Evolutionary conservation across 2,797 vertebrate genomes (phyloP).

Genomic region (Pachyuromys duprasi): DNA sequence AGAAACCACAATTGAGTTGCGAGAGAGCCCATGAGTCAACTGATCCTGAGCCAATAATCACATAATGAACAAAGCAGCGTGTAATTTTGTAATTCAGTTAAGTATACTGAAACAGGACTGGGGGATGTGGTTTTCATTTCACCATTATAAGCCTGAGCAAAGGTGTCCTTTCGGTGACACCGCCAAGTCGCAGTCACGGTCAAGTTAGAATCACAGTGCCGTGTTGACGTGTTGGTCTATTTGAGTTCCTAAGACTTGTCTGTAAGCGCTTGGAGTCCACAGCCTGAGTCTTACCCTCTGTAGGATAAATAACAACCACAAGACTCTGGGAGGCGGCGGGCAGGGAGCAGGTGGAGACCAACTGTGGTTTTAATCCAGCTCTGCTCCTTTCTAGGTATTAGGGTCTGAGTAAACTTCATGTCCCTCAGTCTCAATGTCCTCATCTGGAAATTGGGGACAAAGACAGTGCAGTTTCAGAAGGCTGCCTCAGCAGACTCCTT

Average conservation of each 20-base stretch:
- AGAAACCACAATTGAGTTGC: conserved; percentile 63
- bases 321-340: background rate
- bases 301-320: background rate
- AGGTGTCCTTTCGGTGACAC: background rate
- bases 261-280: background rate
- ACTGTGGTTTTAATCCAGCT: background rate
- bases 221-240: background rate
- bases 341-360: background rate
- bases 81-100: conserved; percentile 62
- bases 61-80: conserved; percentile 46
- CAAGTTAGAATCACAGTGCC: background rate
- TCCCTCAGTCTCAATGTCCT: background rate
- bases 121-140: background rate
- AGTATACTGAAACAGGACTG: background rate
- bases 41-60: conserved; percentile 66
- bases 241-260: background rate
- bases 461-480: background rate
- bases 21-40: conserved; percentile 57
- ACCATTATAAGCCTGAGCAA: background rate
- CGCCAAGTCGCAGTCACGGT: background rate
- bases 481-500: background rate
- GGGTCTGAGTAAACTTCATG: background rate
- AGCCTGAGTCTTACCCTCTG: background rate
- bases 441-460: background rate
- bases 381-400: background rate